A percentile compares a stretch with the other conserved stretches of the same genome.
Conservation (phyloP, 2,113 vertebrate genomes). For the Corapipo altera region DNA sequence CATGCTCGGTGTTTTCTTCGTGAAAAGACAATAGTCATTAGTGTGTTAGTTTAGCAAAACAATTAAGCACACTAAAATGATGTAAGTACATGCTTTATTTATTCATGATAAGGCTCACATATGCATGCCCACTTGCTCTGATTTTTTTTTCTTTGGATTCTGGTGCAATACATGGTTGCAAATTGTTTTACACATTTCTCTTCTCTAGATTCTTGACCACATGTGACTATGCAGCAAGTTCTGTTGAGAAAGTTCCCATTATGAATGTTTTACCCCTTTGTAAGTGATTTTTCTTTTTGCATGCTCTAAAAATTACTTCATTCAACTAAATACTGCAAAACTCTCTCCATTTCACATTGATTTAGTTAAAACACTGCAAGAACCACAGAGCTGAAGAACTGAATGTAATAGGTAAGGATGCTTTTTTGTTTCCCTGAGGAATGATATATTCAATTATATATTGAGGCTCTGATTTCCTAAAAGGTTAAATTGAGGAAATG, state of each 20-base stretch:
- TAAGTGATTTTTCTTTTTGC: neutral
- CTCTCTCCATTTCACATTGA: neutral
- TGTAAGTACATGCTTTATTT: neutral
- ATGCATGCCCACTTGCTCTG: neutral
- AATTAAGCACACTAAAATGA: neutral
- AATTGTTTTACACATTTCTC: neutral
- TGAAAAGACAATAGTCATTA: neutral
- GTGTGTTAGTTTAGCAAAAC: neutral
- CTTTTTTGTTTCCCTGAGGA: neutral
- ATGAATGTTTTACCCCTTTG: neutral
- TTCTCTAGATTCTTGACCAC: neutral
- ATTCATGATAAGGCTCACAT: neutral
- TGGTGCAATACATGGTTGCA: neutral
- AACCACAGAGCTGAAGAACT: neutral
- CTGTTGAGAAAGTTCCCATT: neutral
- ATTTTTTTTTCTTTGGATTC: neutral
- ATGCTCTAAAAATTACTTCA: neutral
- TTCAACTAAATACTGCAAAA: neutral
- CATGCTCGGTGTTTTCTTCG: neutral
- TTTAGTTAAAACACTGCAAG: neutral
- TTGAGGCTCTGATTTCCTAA: neutral
- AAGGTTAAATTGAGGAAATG: constrained; percentile 12
- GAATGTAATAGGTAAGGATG: neutral
- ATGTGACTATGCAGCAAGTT: neutral
- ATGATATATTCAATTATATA: neutral